Conservation (phyloP, 2,888 invertebrate species). For the Polydrusus pterygomalis region DNA sequence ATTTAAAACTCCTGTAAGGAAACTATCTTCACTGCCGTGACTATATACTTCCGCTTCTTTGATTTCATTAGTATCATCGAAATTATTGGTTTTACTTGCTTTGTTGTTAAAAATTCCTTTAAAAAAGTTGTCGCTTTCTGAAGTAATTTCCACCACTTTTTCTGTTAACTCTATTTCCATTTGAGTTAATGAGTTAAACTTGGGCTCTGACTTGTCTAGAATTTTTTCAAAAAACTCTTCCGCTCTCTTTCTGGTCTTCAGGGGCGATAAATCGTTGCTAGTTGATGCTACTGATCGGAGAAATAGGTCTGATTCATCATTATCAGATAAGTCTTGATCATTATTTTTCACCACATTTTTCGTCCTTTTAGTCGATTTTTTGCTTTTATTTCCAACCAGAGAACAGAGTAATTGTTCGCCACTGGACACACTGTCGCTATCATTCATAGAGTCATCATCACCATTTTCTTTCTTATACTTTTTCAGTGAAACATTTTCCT, state of each 20-base stretch:
- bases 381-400: not conserved
- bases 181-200: not conserved
- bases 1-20: constrained; percentile 34
- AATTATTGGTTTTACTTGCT: not conserved
- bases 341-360: not conserved
- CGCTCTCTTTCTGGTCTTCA: not conserved
- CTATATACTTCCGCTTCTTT: not conserved
- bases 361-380: not conserved
- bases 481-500: not conserved
- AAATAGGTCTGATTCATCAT: constrained; percentile 36
- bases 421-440: constrained; percentile 2
- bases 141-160: constrained; percentile 3
- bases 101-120: constrained; percentile 32
- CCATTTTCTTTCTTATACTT: not conserved
- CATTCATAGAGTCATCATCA: not conserved
- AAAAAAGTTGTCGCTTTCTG: constrained; percentile 36
- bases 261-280: not conserved
- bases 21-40: constrained; percentile 6
- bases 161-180: constrained; percentile 29
- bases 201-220: not conserved
- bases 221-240: not conserved
- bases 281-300: constrained; percentile 19
- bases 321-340: not conserved
- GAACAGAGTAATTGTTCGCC: constrained; percentile 5
- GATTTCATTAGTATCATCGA: not conserved